A percentile compares a stretch with the other conserved stretches of the same genome.
phyloP scores from a whole-genome alignment of 1,140 invertebrate genomes.

The Triops cancriformis region DNA sequence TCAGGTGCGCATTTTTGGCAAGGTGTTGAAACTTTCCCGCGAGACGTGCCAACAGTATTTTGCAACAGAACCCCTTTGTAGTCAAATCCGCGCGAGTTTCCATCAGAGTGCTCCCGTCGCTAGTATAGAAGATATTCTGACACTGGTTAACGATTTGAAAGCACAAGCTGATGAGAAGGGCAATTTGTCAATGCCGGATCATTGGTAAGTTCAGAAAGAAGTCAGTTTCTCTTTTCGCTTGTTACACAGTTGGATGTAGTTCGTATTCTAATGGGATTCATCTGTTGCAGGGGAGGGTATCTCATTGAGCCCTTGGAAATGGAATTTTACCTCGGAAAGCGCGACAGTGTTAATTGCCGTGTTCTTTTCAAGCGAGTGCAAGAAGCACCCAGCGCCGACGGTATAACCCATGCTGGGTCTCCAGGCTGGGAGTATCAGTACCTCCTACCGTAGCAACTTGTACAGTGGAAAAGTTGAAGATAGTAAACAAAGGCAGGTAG shows the following conservation, averaged over 20 bases:
- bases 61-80: constrained; percentile 1
- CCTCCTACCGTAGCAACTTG: constrained; percentile 14
- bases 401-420: not conserved
- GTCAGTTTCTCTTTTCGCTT: not conserved
- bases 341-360: constrained; percentile 15
- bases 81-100: constrained; percentile 19
- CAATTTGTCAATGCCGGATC: not conserved
- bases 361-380: not conserved
- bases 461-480: too few species aligned
- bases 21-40: not conserved
- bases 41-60: constrained; percentile 15
- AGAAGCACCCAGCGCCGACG: not conserved
- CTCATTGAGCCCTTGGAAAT: constrained; percentile 14
- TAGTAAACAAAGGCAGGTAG: too few species aligned
- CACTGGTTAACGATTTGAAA: not conserved
- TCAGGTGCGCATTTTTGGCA: constrained; percentile 14
- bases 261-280: not conserved
- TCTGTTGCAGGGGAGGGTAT: constrained; percentile 3
- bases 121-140: not conserved
- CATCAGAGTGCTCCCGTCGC: not conserved
- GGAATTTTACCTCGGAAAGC: constrained; percentile 21
- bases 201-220: constrained; percentile 3
- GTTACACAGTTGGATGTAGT: not conserved
- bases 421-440: constrained; percentile 18
- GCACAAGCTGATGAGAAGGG: not conserved